phyloP scores from a whole-genome alignment of 2,888 invertebrate species.

The Eumacrocentrus americanus region DNA sequence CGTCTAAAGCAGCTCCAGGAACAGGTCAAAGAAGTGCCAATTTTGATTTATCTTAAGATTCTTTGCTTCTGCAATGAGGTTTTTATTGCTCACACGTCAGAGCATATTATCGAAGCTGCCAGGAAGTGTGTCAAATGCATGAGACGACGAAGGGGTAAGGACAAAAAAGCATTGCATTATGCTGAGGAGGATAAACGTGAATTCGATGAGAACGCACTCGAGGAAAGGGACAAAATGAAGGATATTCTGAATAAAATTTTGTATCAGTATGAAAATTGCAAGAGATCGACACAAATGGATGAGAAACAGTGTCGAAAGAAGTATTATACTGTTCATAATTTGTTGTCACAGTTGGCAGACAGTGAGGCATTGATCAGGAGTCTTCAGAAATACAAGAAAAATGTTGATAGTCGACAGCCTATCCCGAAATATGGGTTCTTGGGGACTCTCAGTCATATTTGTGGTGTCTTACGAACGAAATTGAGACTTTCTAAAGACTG shows the following conservation, averaged over 20 bases:
- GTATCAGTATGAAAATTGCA: neutral
- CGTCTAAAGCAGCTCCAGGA: neutral
- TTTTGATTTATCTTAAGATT: neutral
- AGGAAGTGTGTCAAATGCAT: neutral
- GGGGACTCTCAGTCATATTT: neutral
- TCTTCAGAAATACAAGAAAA: neutral
- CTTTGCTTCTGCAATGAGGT: constrained; percentile 4
- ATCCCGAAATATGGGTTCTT: neutral
- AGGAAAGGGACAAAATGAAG: neutral
- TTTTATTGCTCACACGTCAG: neutral
- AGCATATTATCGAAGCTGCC: neutral
- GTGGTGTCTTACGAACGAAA: neutral
- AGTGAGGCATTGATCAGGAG: neutral
- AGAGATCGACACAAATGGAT: neutral
- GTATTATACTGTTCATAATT: neutral
- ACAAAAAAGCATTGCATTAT: neutral
- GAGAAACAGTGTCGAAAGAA: neutral
- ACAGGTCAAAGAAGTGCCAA: neutral
- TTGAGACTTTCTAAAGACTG: neutral
- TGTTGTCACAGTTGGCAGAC: neutral
- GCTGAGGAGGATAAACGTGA: neutral
- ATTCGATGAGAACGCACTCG: neutral
- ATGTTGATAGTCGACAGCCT: neutral
- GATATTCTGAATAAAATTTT: neutral
- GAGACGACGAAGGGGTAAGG: neutral